phyloP scores from a whole-genome alignment of 2,113 vertebrate genomes.

The Sphaerodactylus townsendi region DNA sequence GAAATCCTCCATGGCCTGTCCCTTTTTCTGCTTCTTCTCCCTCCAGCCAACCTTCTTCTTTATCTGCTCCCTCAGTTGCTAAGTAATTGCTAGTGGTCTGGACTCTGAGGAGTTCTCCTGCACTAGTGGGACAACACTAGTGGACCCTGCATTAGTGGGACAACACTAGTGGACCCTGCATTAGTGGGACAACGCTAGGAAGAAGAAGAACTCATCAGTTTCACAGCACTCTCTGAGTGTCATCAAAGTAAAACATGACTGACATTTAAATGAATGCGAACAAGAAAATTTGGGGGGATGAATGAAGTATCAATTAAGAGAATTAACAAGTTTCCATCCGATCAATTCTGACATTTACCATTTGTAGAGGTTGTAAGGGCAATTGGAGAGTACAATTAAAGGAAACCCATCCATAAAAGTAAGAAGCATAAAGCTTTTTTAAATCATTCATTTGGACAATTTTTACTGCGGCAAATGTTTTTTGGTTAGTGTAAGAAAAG shows the following conservation, averaged over 20 bases:
- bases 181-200: too few species aligned
- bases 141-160: too few species aligned
- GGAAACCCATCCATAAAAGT: not conserved
- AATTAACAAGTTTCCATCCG: constrained; percentile 15
- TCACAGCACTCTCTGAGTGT: constrained; percentile 16
- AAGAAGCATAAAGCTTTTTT: not conserved
- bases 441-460: not conserved
- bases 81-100: too few species aligned
- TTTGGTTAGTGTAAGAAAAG: not conserved
- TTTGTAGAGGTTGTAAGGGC: constrained; percentile 13
- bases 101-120: too few species aligned
- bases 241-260: constrained; percentile 39
- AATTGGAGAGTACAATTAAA: constrained; percentile 20
- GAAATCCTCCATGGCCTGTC: too few species aligned
- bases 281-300: constrained; percentile 47
- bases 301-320: constrained; percentile 48
- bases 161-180: too few species aligned
- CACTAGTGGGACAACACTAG: too few species aligned
- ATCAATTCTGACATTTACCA: constrained; percentile 62
- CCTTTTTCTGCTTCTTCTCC: too few species aligned
- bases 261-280: constrained; percentile 49
- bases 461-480: not conserved
- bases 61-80: too few species aligned
- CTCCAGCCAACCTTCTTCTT: too few species aligned
- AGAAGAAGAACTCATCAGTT: constrained; percentile 18